Percentiles rank a stretch among this genome's conserved stretches.
Evolutionary conservation across 1,140 invertebrate genomes (phyloP).

Genomic region (Eriosoma lanigerum): DNA sequence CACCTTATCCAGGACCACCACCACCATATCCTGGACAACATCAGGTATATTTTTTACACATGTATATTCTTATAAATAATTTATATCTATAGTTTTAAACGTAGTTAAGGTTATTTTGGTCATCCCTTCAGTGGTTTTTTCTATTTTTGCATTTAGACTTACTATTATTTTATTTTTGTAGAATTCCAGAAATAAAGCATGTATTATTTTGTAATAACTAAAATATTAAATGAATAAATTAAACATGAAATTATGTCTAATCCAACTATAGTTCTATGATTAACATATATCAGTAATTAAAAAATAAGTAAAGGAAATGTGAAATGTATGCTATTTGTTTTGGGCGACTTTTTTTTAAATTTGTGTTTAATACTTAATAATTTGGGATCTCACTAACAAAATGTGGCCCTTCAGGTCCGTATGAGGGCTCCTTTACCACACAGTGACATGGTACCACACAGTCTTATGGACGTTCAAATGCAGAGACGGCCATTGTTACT

Average conservation of each 20-base stretch:
- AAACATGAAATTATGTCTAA: no score
- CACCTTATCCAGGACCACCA: slow-evolving; percentile 65
- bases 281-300: neutral
- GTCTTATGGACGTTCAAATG: slow-evolving; percentile 33
- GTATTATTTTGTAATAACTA: neutral
- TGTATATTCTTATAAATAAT: neutral
- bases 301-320: neutral
- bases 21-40: slow-evolving; percentile 66
- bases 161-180: slow-evolving; percentile 30
- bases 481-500: slow-evolving; percentile 69
- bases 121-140: slow-evolving; percentile 33
- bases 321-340: neutral
- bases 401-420: slow-evolving; percentile 50
- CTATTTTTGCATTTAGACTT: slow-evolving; percentile 36
- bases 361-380: no score
- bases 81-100: neutral
- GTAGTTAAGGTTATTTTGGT: slow-evolving; percentile 17
- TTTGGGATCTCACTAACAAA: slow-evolving; percentile 42
- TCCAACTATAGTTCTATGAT: no score
- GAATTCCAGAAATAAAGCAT: slow-evolving; percentile 22
- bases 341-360: no score
- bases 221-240: no score
- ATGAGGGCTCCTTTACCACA: slow-evolving; percentile 41
- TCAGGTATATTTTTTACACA: slow-evolving; percentile 26
- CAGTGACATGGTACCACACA: slow-evolving; percentile 23